Percentiles rank a stretch among this genome's conserved stretches.
phyloP scores from a whole-genome alignment of 2,113 vertebrate genomes.

The Malurus elegans region DNA sequence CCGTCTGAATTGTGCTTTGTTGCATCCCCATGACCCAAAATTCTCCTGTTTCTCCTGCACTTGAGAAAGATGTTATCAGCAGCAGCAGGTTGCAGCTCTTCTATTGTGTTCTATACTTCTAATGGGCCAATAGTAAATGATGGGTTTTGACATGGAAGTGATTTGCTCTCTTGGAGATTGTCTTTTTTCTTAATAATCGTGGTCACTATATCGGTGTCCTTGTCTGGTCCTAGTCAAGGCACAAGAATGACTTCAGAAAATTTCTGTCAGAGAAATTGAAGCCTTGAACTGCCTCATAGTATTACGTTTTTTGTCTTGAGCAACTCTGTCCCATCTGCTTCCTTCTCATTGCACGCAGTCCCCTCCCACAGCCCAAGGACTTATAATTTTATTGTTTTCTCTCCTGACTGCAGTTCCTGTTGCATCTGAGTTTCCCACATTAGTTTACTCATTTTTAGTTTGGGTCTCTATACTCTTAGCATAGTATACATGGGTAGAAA shows the following conservation, averaged over 20 bases:
- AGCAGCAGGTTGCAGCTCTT: not conserved
- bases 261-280: not conserved
- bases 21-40: not conserved
- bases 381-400: not conserved
- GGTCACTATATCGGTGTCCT: not conserved
- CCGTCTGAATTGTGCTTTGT: not conserved
- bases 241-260: not conserved
- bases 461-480: not conserved
- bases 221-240: not conserved
- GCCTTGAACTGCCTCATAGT: not conserved
- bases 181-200: not conserved
- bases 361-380: not conserved
- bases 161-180: not conserved
- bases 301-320: not conserved
- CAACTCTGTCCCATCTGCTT: not conserved
- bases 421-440: not conserved
- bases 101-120: not conserved
- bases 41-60: not conserved
- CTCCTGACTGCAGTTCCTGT: not conserved
- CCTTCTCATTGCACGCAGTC: not conserved
- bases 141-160: not conserved
- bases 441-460: not conserved
- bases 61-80: not conserved
- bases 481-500: not conserved
- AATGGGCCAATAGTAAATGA: not conserved